Base-by-base conservation (phyloP, 2,888 invertebrate species). In the Apamea monoglypha region DNA sequence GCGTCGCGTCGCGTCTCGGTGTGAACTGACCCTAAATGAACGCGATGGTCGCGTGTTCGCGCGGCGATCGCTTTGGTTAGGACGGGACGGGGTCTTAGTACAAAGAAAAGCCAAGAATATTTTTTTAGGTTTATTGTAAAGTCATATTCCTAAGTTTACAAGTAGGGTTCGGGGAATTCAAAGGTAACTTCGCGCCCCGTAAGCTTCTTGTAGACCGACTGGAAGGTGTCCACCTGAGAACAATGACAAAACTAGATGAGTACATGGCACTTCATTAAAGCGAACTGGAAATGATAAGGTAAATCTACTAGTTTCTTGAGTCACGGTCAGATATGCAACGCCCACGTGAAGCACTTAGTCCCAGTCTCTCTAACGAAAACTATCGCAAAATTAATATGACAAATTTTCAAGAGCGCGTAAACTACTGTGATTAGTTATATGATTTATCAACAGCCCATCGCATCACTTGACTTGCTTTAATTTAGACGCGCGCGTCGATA, bases 181-280 rank as follows among this genome's bases (percentile, higher is more conserved):
- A 99, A 99, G 90, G 98, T 98, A 81, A 99, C 99, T 97, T 99
- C 99, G 95, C 99, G 99, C 91, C 99, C 99, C 92, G 99, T 99
- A 92, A 99, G 97, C 97, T 99, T 99, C 97, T 99, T 99, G 98
- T 99, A 99, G 89, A 99, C 99, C 87, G 99, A 98, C 92, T 99
- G 98, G 97, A 99, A 99, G 87, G 99, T 99, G 95, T 99, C 99
- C 92, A 99, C 98, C 99, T 99, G 97, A 0, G 68, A 97, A 97
- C 90, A 95, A 89, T 0, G 71, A 87, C 71, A 56, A 80, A 1
- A 68, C 6, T 36, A 2, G 21, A 44, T 84, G 0, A 85, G 68
- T 18, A 32, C 2, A 50, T n/a, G n/a, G n/a, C n/a, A 44, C 14
- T 5, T n/a, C 6, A 2, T 0, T 18, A 69, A 14, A 12, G 2